Conservation (phyloP, 2,797 vertebrate genomes). For the Mallotus villosus region DNA sequence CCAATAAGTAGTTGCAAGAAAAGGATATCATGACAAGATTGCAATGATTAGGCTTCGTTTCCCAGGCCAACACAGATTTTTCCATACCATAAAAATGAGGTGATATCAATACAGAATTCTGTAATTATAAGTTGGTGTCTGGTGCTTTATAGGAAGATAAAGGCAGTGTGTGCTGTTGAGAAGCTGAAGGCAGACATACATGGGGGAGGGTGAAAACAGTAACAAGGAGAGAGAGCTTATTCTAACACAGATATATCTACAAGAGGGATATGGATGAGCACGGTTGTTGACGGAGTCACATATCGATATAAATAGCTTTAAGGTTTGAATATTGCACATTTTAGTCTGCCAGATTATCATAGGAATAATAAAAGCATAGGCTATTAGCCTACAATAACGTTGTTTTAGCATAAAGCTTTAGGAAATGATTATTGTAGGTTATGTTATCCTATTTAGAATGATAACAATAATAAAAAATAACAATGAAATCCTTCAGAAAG, state of each 20-base stretch:
- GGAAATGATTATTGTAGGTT: not conserved
- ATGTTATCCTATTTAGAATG: not conserved
- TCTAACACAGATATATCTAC: constrained; percentile 3
- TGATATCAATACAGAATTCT: not conserved
- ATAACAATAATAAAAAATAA: not conserved
- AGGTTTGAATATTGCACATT: not conserved
- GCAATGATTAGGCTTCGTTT: not conserved
- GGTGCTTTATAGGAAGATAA: not conserved
- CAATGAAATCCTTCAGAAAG: not conserved
- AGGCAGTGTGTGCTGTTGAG: not conserved
- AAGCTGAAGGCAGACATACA: not conserved
- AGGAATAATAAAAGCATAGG: not conserved
- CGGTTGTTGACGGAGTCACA: not conserved
- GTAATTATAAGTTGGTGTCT: not conserved
- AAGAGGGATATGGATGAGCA: not conserved
- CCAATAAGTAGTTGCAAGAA: not conserved
- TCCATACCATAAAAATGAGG: not conserved
- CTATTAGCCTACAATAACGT: not conserved
- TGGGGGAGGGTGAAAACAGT: not conserved
- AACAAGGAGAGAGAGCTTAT: constrained; percentile 7
- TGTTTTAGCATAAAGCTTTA: not conserved
- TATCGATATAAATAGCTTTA: not conserved
- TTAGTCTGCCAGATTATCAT: not conserved
- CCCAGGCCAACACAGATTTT: not conserved
- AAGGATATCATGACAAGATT: not conserved